phyloP scores from a whole-genome alignment of 2,797 vertebrate species.

The Mormyrus hasselquistii region DNA sequence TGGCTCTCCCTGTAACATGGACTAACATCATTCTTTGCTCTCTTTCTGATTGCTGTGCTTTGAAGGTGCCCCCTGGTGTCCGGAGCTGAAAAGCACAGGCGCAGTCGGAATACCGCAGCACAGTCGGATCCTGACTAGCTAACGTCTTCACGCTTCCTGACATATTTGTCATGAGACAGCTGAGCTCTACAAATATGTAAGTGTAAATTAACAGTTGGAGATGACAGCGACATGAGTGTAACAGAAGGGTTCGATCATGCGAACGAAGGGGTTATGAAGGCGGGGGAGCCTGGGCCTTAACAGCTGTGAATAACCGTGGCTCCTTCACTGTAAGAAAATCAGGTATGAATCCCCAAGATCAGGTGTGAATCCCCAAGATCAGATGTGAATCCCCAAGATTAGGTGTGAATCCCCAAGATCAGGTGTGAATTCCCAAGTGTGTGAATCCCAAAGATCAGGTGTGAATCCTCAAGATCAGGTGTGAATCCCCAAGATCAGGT shows the following conservation, averaged over 20 bases:
- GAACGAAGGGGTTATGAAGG: neutral
- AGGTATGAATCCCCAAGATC: neutral
- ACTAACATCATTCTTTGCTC: neutral
- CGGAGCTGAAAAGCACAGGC: neutral
- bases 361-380: no score
- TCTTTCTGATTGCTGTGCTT: neutral
- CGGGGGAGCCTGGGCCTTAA: neutral
- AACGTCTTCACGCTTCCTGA: neutral
- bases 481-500: neutral
- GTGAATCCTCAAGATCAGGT: neutral
- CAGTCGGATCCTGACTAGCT: neutral
- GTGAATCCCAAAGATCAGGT: no score
- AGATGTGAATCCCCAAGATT: no score
- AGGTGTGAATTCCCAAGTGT: no score
- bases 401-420: no score
- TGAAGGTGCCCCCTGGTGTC: neutral
- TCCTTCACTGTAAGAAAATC: neutral
- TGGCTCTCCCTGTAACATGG: neutral
- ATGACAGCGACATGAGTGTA: neutral
- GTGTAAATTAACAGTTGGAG: neutral
- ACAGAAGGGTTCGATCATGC: neutral
- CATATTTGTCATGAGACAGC: neutral
- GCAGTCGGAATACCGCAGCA: neutral
- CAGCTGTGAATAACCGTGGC: neutral
- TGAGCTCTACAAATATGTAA: neutral